These are phyloP conservation scores for Montipora capricornis DNA, from an alignment of 64 coral and sea anemone genomes.

Conservation along the genomic window DNA sequence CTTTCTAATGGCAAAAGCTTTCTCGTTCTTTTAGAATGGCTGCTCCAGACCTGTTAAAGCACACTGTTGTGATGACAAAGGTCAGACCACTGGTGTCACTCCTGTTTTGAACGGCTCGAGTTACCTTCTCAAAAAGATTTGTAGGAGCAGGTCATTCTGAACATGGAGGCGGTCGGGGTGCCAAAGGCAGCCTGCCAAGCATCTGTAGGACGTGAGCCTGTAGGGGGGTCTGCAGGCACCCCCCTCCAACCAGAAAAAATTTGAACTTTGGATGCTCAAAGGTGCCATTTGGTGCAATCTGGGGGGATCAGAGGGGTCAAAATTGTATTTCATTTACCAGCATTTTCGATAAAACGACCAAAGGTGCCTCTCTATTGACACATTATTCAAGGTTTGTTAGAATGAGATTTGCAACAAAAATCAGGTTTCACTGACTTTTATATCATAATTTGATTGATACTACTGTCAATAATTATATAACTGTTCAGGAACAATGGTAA, in stretches of 20 bases:
- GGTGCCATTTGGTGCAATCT: slow-evolving; percentile 62
- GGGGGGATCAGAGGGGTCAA: slow-evolving; percentile 38
- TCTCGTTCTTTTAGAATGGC: too few relatives aligned
- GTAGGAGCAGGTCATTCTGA: slow-evolving; percentile 49
- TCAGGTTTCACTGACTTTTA: slow-evolving; percentile 39
- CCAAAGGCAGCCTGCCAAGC: slow-evolving; percentile 6
- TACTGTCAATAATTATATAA: slow-evolving; percentile 29
- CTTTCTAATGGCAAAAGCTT: too few relatives aligned
- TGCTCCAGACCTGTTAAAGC: too few relatives aligned
- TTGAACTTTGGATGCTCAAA: slow-evolving; percentile 65
- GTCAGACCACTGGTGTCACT: too few relatives aligned
- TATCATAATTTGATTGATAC: slow-evolving; percentile 35
- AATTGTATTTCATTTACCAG: slow-evolving; percentile 70
- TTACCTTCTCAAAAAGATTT: slow-evolving; percentile 56
- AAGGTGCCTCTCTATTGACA: slow-evolving; percentile 51
- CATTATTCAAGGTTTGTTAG: slow-evolving; percentile 37
- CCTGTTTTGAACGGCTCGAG: too few relatives aligned
- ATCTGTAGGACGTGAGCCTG: not conserved
- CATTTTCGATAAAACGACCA: slow-evolving; percentile 61
- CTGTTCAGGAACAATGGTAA: slow-evolving; percentile 28
- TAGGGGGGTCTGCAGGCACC: slow-evolving; percentile 13
- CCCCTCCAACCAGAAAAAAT: not conserved
- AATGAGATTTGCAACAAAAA: slow-evolving; percentile 55
- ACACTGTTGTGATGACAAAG: too few relatives aligned
- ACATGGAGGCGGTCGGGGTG: slow-evolving; percentile 37